phyloP scores from a whole-genome alignment of 2,888 invertebrate species.

The Heterodera filipjevi region DNA sequence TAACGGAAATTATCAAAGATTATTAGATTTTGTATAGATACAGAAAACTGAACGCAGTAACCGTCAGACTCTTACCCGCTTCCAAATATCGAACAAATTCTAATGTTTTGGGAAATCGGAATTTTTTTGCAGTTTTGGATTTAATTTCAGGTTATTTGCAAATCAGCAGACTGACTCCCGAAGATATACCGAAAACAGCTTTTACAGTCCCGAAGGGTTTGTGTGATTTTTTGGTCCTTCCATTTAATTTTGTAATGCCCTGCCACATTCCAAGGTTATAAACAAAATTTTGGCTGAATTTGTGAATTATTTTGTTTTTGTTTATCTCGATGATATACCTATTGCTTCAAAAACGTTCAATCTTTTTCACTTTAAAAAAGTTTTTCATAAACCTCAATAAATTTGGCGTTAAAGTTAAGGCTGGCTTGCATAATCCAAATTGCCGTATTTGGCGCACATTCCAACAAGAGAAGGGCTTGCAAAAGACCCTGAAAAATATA shows the following conservation, averaged over 20 bases:
- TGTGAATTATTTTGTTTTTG: background rate
- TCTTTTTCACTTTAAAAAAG: conserved; percentile 27
- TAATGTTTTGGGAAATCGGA: conserved; percentile 37
- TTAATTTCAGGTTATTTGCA: conserved; percentile 11
- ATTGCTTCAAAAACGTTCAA: conserved; percentile 39
- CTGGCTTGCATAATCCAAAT: background rate
- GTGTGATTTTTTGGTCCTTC: conserved; percentile 50
- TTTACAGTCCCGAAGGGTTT: conserved; percentile 43
- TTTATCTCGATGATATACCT: conserved; percentile 52
- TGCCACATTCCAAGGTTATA: conserved; percentile 48
- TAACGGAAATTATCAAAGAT: background rate
- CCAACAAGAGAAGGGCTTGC: conserved; percentile 22
- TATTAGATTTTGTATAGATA: conserved; percentile 47
- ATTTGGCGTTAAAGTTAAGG: conserved; percentile 22
- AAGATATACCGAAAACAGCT: conserved; percentile 46
- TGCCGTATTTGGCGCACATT: conserved; percentile 29
- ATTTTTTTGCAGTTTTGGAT: conserved; percentile 43
- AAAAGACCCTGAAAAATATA: conserved; percentile 23
- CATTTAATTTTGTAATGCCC: conserved; percentile 53
- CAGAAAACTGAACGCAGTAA: conserved; percentile 46
- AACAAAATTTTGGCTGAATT: background rate
- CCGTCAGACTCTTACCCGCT: conserved; percentile 46
- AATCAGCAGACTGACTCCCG: conserved; percentile 48
- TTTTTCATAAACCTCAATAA: conserved; percentile 27
- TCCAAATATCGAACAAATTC: conserved; percentile 40